These are phyloP conservation scores for Oithona nana DNA, from an alignment of 2,888 invertebrate species.

Conservation along the genomic window DNA sequence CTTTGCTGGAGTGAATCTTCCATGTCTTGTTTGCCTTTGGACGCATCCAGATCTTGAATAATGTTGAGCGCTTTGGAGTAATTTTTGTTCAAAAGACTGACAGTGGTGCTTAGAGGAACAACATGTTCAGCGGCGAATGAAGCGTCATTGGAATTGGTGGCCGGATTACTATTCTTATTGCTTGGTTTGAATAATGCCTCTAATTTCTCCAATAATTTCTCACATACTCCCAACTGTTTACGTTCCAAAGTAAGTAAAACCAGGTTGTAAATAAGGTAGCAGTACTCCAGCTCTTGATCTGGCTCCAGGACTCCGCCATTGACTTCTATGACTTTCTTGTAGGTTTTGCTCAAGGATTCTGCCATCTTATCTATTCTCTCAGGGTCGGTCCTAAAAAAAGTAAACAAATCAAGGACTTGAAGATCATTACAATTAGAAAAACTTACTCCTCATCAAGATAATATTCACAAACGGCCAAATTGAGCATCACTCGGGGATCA, in stretches of 20 bases:
- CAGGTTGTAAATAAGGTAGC: not conserved
- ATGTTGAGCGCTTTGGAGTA: not conserved
- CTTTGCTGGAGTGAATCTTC: not conserved
- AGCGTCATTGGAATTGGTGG: not conserved
- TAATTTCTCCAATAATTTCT: not conserved
- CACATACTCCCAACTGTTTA: not conserved
- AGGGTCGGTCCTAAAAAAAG: not conserved
- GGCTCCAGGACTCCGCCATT: not conserved
- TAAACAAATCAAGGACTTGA: not conserved
- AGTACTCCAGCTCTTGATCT: not conserved
- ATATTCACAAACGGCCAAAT: not conserved
- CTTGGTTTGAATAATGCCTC: not conserved
- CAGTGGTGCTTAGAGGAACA: not conserved
- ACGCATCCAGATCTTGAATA: not conserved
- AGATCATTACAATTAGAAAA: not conserved
- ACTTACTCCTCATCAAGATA: not conserved
- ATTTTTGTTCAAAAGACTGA: not conserved
- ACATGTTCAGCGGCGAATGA: not conserved
- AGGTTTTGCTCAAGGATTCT: not conserved
- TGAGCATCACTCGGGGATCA: not conserved
- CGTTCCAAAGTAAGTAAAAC: not conserved
- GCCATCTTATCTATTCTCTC: not conserved
- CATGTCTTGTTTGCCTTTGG: not conserved
- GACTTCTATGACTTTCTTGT: not conserved
- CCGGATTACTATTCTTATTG: not conserved